These are phyloP conservation scores for Plagodis dolabraria DNA, from an alignment of 2,888 invertebrate genomes.

Conservation along the genomic window DNA sequence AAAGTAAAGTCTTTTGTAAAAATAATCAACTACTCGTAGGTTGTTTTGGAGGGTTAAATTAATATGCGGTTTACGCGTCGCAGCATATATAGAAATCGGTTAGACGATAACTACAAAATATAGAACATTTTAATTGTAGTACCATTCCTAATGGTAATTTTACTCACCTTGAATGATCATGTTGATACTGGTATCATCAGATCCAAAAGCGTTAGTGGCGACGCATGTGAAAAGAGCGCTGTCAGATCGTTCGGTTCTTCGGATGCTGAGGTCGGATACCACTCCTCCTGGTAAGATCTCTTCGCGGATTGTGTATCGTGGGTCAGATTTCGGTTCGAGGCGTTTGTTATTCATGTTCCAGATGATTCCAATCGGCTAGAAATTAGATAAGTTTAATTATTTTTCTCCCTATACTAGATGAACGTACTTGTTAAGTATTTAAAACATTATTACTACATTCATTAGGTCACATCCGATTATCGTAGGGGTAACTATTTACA, in stretches of 20 bases:
- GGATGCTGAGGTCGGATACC: constrained; percentile 94
- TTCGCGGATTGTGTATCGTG: constrained; percentile 93
- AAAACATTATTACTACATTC: no score
- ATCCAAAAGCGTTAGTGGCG: constrained; percentile 96
- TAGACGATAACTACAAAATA: no score
- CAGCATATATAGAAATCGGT: no score
- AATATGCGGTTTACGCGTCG: no score
- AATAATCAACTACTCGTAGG: no score
- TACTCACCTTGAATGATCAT: constrained; percentile 94
- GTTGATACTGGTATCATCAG: constrained; percentile 97
- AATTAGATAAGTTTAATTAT: constrained; percentile 1
- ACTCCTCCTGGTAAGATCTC: constrained; percentile 95
- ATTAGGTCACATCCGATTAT: no score
- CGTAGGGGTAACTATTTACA: no score
- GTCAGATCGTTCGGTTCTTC: constrained; percentile 94
- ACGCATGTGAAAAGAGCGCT: constrained; percentile 96
- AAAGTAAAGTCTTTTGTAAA: no score
- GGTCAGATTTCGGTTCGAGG: constrained; percentile 94
- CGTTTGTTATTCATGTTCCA: constrained; percentile 98
- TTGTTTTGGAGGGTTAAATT: no score
- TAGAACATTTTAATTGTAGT: no score
- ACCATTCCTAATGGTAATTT: no score
- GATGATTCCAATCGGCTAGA: constrained; percentile 93
- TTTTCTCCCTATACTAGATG: neutral
- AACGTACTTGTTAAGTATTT: no score